phyloP scores from a whole-genome alignment of 2,113 vertebrate genomes.

The Pantherophis guttatus region DNA sequence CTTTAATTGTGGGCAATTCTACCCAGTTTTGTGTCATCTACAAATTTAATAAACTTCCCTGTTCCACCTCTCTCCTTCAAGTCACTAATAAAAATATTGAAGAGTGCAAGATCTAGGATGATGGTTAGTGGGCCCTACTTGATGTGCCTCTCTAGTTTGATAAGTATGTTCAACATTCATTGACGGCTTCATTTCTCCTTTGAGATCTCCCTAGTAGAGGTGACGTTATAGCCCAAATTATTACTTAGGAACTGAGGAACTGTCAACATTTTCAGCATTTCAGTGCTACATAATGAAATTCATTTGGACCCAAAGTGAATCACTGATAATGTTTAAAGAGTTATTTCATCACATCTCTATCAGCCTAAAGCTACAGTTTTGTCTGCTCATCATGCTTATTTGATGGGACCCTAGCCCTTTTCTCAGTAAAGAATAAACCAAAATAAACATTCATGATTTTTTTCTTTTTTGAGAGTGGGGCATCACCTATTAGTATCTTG shows the following conservation, averaged over 20 bases:
- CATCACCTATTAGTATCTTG: neutral
- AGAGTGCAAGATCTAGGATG: neutral
- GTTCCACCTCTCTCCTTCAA: neutral
- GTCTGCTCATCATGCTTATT: neutral
- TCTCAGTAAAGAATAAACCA: neutral
- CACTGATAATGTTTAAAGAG: neutral
- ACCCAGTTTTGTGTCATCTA: neutral
- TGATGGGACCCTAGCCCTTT: neutral
- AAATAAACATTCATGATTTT: neutral
- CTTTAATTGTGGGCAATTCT: neutral
- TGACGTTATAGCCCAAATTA: neutral
- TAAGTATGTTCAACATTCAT: neutral
- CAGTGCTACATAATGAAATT: neutral
- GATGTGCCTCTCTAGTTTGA: neutral
- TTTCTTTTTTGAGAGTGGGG: neutral
- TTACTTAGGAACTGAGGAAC: neutral
- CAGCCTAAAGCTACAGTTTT: neutral
- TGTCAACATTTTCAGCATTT: neutral
- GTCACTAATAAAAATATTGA: neutral
- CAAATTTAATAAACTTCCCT: neutral
- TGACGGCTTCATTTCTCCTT: neutral
- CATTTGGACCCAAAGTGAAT: neutral
- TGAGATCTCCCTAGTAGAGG: neutral
- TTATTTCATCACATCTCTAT: neutral
- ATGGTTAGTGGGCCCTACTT: neutral